These are phyloP conservation scores for Eugnorisma glareosa DNA, from an alignment of 2,888 invertebrate species.

Conservation along the genomic window DNA sequence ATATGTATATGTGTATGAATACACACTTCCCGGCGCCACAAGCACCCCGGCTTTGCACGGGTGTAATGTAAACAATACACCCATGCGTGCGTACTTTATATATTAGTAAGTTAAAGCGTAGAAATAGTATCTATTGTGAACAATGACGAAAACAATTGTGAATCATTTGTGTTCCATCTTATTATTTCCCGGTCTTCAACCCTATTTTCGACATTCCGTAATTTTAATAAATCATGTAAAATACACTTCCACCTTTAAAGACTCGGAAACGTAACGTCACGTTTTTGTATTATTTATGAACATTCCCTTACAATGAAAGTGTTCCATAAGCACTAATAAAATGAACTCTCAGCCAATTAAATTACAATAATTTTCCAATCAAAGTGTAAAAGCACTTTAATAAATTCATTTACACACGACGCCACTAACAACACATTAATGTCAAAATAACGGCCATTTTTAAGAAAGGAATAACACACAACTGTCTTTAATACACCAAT, in stretches of 20 bases:
- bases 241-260: background rate
- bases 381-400: slow-evolving; percentile 16
- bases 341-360: slow-evolving; percentile 9
- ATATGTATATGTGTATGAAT: too few species aligned
- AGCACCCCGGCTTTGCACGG: too few species aligned
- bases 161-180: background rate
- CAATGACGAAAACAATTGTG: background rate
- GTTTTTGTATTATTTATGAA: background rate
- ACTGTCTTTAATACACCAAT: slow-evolving; percentile 48
- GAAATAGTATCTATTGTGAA: background rate
- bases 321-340: slow-evolving; percentile 9
- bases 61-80: too few species aligned
- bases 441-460: slow-evolving; percentile 42
- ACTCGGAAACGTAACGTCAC: background rate
- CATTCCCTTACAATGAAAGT: slow-evolving; percentile 10
- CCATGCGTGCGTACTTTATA: too few species aligned
- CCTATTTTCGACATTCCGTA: background rate
- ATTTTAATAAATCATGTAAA: slow-evolving; percentile 7
- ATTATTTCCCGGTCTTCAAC: background rate
- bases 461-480: slow-evolving; percentile 41
- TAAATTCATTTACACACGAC: slow-evolving; percentile 16
- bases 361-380: slow-evolving; percentile 47
- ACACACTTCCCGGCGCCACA: too few species aligned
- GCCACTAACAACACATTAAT: slow-evolving; percentile 15
- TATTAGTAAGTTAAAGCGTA: too few species aligned